Evolutionary conservation across 1,140 invertebrate genomes (phyloP), one percentile per base, ranked within the genome.

Genomic region (Heliconius nattereri): DNA sequence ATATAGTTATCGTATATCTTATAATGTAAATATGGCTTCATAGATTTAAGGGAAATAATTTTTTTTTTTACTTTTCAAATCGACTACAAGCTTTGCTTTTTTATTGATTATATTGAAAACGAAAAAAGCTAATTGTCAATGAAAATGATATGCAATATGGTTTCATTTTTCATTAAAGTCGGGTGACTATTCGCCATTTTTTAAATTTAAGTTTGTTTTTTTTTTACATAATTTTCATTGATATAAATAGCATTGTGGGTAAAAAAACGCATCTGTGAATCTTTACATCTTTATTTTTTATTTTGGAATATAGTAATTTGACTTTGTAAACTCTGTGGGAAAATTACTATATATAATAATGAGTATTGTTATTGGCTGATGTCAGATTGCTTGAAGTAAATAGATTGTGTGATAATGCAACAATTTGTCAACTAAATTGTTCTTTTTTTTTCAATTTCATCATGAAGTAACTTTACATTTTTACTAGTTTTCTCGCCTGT

Each of bases 1-100:
- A 73, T 26, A 76, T 80, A 73, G 29, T 76, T 79, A 82, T 71
- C 76, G 72, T 79, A 83, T 73, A 74, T 76, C 75, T 83, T 75
- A 71, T 74, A 57, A 72, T 81, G 80, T 81, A 81, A 75, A 81
- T 81, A 81, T 75, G 40, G 76, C 80, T 81, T 81, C 5, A 73
- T 57, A 72, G 76, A 71, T 70, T 40, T 45, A 40, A 76, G 60
- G 20, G 5, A 66, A 9, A 66, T 20, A 20, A 66, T 5, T 76
- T 70, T 45, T 45, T 71, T 70, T 45, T 70, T 35, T 8, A 29
- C 11, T 29, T 9, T 66, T 5, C 7, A 16, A 29, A 11, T 23
- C n/a, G 60, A 66, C 1, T 57, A 11, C 13, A 60, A 26, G 9
- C 60, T 3, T 66, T 29, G 60, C n/a, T 26, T 66, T 23, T 29